Percentiles rank a stretch among this genome's conserved stretches.
These are phyloP conservation scores for Spongilla lacustris DNA, from an alignment of 37 sponge, comb jelly and placozoan species.

Conservation along the genomic window DNA sequence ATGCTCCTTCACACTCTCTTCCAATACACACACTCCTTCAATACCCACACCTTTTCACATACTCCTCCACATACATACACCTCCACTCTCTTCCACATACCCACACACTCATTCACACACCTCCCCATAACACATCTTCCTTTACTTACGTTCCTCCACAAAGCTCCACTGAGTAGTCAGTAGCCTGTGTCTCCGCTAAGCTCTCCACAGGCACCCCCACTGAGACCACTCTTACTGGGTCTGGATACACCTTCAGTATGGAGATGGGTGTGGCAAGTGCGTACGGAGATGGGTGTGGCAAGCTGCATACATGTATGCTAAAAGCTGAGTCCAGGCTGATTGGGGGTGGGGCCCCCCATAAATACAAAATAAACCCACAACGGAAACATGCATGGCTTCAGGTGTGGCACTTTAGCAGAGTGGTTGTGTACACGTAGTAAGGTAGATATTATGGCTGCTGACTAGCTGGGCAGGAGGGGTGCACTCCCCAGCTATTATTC, in stretches of 20 bases:
- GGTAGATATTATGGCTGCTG: no score
- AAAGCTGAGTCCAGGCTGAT: no score
- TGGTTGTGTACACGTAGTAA: no score
- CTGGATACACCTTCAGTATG: constrained; percentile 85
- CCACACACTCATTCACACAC: constrained; percentile 16
- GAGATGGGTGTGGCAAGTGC: not conserved
- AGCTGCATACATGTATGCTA: no score
- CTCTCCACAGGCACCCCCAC: constrained; percentile 84
- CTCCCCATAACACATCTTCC: not conserved
- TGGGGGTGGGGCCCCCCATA: no score
- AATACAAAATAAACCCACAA: no score
- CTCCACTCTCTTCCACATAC: not conserved
- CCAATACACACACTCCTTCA: not conserved
- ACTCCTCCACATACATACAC: not conserved
- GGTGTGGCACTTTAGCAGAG: no score
- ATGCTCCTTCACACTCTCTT: no score
- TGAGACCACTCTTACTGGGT: constrained; percentile 85
- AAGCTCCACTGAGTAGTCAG: constrained; percentile 91
- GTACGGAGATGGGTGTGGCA: no score
- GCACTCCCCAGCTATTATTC: no score
- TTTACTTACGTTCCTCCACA: constrained; percentile 91
- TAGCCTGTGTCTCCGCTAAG: constrained; percentile 69
- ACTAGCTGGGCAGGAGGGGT: no score
- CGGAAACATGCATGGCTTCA: no score
- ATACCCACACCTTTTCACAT: not conserved